These are phyloP conservation scores for Parazoanthus atlanticus DNA, from an alignment of 92 coral and sea anemone species.

Conservation along the genomic window DNA sequence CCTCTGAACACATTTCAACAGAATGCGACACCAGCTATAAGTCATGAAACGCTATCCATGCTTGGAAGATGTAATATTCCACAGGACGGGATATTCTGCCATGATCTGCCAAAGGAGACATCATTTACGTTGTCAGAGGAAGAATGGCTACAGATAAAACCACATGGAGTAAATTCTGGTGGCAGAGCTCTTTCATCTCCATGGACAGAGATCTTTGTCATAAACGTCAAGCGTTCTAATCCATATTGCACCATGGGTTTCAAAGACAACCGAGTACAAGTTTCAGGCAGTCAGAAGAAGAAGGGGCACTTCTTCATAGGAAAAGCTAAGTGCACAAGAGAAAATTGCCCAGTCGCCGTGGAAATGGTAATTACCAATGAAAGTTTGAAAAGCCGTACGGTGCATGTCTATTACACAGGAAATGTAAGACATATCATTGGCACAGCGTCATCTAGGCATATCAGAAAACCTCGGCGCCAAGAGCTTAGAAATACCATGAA, in stretches of 20 bases:
- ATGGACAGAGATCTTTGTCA: constrained; percentile 44
- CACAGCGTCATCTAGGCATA: no score
- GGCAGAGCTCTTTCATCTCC: constrained; percentile 20
- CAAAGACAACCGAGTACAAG: constrained; percentile 29
- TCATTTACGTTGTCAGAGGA: constrained; percentile 7
- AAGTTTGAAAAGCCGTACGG: no score
- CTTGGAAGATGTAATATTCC: not conserved
- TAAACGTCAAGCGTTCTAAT: constrained; percentile 14
- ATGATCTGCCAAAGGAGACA: not conserved
- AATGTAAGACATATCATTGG: no score
- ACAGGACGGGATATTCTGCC: not conserved
- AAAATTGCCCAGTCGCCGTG: no score
- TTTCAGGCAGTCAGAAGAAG: no score
- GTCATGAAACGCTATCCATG: not conserved
- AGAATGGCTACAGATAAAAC: constrained; percentile 29
- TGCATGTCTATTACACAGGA: no score
- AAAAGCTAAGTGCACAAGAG: no score
- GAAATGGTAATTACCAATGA: no score
- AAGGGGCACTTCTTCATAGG: no score
- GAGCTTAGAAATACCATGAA: not conserved
- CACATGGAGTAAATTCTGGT: not conserved
- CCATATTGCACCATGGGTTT: constrained; percentile 31
- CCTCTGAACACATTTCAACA: no score
- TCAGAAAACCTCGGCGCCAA: not conserved
- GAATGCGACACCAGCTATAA: no score